phyloP scores from a whole-genome alignment of 2,113 vertebrate species.

The Chaetops frenatus region DNA sequence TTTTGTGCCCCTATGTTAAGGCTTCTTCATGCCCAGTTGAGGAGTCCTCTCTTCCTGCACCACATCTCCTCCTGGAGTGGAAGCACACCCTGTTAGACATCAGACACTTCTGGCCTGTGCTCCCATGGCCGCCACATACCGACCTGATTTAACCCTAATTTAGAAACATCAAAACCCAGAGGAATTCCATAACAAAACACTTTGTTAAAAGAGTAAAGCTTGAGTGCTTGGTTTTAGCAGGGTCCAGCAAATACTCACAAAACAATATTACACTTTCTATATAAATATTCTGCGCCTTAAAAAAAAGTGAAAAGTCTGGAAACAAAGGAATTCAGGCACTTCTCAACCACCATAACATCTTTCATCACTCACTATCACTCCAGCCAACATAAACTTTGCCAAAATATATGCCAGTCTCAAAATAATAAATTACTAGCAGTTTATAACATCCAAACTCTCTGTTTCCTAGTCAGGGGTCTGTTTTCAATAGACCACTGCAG shows the following conservation, averaged over 20 bases:
- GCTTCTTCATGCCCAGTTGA: not conserved
- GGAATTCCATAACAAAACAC: slow-evolving; percentile 34
- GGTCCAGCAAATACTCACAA: slow-evolving; percentile 30
- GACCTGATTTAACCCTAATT: slow-evolving; percentile 26
- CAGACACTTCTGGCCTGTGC: not conserved
- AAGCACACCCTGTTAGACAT: not conserved
- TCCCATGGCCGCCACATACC: not conserved
- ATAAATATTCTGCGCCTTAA: slow-evolving; percentile 19
- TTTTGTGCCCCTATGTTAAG: not conserved
- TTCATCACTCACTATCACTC: slow-evolving; percentile 45
- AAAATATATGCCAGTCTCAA: slow-evolving; percentile 53
- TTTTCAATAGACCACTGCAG: not conserved
- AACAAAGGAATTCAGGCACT: slow-evolving; percentile 50
- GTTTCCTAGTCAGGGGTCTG: slow-evolving; percentile 22
- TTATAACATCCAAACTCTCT: slow-evolving; percentile 8
- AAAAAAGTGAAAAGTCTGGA: slow-evolving; percentile 36
- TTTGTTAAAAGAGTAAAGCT: slow-evolving; percentile 6
- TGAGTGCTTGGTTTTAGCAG: slow-evolving; percentile 4
- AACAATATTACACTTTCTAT: slow-evolving; percentile 44
- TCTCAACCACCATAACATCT: slow-evolving; percentile 28
- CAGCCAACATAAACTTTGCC: slow-evolving; percentile 28
- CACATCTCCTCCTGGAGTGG: not conserved
- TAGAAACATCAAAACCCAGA: slow-evolving; percentile 3
- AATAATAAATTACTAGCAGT: slow-evolving; percentile 39
- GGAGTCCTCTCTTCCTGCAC: not conserved